phyloP scores from a whole-genome alignment of 2,797 vertebrate species.

The Peromyscus attwateri region DNA sequence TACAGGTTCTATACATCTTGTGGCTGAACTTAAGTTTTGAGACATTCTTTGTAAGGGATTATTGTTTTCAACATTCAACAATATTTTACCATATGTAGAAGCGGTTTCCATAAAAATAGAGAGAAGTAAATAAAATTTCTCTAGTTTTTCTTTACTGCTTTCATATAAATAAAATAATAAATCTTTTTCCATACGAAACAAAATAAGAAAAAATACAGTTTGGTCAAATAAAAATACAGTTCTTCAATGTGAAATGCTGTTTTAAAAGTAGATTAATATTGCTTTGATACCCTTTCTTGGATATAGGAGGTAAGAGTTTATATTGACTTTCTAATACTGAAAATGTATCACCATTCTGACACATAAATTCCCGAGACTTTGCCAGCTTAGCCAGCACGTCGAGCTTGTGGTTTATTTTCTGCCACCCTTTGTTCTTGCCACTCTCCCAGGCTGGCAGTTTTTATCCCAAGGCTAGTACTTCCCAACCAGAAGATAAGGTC shows the following conservation, averaged over 20 bases:
- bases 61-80: neutral
- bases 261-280: conserved; percentile 34
- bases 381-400: neutral
- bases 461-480: neutral
- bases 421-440: neutral
- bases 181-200: conserved; percentile 23
- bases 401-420: conserved; percentile 54
- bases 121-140: conserved; percentile 15
- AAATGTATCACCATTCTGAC: neutral
- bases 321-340: conserved; percentile 54
- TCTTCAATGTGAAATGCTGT: conserved; percentile 19
- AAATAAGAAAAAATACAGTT: conserved; percentile 31
- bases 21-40: neutral
- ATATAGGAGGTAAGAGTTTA: neutral
- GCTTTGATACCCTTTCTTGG: conserved; percentile 6
- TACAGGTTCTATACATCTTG: neutral
- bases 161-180: conserved; percentile 57
- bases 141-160: conserved; percentile 14
- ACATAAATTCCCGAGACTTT: conserved; percentile 31
- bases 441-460: conserved; percentile 35
- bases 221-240: conserved; percentile 19
- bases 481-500: neutral
- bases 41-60: conserved; percentile 17
- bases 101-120: neutral
- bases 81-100: neutral